phyloP scores from a whole-genome alignment of 2,113 vertebrate species.

The Coturnix japonica region DNA sequence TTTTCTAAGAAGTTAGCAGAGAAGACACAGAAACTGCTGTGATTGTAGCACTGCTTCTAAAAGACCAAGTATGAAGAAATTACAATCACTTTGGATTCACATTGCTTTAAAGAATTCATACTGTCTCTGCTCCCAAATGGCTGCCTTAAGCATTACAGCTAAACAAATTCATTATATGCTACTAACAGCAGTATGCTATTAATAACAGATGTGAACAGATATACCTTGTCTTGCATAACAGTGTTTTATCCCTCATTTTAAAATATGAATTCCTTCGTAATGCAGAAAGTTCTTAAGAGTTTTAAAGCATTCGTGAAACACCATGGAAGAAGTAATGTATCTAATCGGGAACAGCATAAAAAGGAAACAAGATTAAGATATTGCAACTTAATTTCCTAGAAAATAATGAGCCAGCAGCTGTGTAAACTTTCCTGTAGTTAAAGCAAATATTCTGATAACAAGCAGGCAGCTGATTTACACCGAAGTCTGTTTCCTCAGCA shows the following conservation, averaged over 20 bases:
- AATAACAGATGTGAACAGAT: background rate
- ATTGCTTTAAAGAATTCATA: background rate
- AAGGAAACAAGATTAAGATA: slow-evolving; percentile 40
- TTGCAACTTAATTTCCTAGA: slow-evolving; percentile 23
- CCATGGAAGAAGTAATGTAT: background rate
- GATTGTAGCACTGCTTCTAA: background rate
- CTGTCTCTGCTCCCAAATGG: background rate
- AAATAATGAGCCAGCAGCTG: slow-evolving; percentile 54
- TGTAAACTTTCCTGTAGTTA: slow-evolving; percentile 43
- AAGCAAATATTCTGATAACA: slow-evolving; percentile 48
- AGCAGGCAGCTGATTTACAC: slow-evolving; percentile 20
- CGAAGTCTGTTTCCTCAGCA: background rate
- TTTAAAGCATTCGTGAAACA: background rate
- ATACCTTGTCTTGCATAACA: background rate
- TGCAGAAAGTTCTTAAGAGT: background rate
- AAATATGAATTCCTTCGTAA: background rate
- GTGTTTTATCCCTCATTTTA: background rate
- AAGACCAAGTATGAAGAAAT: background rate
- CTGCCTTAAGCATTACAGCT: slow-evolving; percentile 4
- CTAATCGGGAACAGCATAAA: slow-evolving; percentile 30
- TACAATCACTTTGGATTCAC: background rate
- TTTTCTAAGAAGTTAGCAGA: background rate
- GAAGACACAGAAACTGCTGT: background rate
- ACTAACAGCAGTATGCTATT: background rate
- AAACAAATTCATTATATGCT: slow-evolving; percentile 20